These are phyloP conservation scores for Macrosteles quadrilineatus DNA, from an alignment of 1,140 invertebrate species.

Conservation along the genomic window DNA sequence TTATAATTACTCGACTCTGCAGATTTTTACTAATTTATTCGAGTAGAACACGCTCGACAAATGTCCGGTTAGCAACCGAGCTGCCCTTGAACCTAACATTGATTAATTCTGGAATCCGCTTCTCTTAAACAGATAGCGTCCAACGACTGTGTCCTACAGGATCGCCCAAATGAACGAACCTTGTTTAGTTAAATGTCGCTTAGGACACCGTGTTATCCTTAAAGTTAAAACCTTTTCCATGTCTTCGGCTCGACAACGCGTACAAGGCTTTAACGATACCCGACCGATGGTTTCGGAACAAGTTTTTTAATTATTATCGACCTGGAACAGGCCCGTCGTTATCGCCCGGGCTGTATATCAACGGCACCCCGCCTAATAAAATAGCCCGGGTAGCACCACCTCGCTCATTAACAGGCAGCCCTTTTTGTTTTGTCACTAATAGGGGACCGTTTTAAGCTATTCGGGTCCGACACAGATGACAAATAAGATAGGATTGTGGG, in stretches of 20 bases:
- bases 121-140: slow-evolving; percentile 15
- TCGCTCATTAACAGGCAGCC: slow-evolving; percentile 26
- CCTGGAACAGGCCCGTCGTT: slow-evolving; percentile 8
- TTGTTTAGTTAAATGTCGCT: slow-evolving; percentile 24
- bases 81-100: not conserved
- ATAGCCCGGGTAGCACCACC: slow-evolving; percentile 20
- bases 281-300: slow-evolving; percentile 17
- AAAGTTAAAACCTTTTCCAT: slow-evolving; percentile 26
- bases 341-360: slow-evolving; percentile 1
- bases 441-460: slow-evolving; percentile 13
- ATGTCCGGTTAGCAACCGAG: too few species aligned
- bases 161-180: slow-evolving; percentile 22
- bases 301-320: slow-evolving; percentile 24
- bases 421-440: slow-evolving; percentile 26
- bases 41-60: too few species aligned
- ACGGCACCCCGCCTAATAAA: slow-evolving; percentile 8
- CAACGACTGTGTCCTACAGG: slow-evolving; percentile 20
- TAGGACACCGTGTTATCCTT: slow-evolving; percentile 24
- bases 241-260: not conserved
- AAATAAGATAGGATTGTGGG: slow-evolving; percentile 15
- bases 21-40: too few species aligned
- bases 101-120: slow-evolving; percentile 22
- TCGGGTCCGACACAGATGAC: slow-evolving; percentile 17
- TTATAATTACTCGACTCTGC: too few species aligned
- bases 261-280: slow-evolving; percentile 26